These are phyloP conservation scores for Zygothrica quintamaculata DNA, from an alignment of 2,888 invertebrate species.

Conservation along the genomic window DNA sequence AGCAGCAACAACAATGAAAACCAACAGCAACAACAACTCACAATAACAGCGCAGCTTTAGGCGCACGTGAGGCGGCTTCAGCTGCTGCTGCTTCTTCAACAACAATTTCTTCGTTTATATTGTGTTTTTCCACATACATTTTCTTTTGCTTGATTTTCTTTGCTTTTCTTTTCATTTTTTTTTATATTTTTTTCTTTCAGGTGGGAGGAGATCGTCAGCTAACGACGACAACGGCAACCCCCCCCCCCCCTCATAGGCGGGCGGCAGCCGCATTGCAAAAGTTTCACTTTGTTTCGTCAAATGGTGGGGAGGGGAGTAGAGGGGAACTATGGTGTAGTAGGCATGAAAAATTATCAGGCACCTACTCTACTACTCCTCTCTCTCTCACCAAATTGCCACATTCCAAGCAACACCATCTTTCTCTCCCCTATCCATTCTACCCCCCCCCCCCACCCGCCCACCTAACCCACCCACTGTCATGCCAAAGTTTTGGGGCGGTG, in stretches of 20 bases:
- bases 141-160: too few species aligned
- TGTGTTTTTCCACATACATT: background rate
- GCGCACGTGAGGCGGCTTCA: constrained; percentile 65
- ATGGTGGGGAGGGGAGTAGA: constrained; percentile 27
- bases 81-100: constrained; percentile 9
- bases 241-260: constrained; percentile 60
- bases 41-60: constrained; percentile 42
- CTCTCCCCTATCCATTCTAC: constrained; percentile 6
- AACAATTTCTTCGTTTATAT: constrained; percentile 1
- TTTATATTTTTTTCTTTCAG: constrained; percentile 10
- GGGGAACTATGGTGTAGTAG: constrained; percentile 75
- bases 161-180: constrained; percentile 17
- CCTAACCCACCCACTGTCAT: constrained; percentile 2
- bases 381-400: background rate
- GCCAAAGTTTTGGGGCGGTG: constrained; percentile 71
- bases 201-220: constrained; percentile 35
- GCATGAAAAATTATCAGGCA: constrained; percentile 75
- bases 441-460: too few species aligned
- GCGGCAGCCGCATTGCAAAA: constrained; percentile 68
- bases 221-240: constrained; percentile 56
- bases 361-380: constrained; percentile 20
- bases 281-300: constrained; percentile 45
- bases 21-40: constrained; percentile 15
- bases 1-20: constrained; percentile 37
- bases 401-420: background rate